phyloP scores from a whole-genome alignment of 2,888 invertebrate species.

The Aphidius colemani region DNA sequence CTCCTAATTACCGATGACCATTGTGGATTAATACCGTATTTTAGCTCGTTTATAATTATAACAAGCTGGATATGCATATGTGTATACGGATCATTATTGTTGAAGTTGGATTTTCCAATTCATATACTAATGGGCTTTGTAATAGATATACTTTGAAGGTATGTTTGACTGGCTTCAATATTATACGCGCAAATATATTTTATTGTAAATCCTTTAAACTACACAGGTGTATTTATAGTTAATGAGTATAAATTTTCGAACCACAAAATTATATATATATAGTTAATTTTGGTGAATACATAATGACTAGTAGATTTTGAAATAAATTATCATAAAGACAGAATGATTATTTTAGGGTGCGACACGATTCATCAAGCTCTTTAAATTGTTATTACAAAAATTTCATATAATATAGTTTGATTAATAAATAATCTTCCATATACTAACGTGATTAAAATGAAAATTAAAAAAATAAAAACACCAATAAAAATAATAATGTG shows the following conservation, averaged over 20 bases:
- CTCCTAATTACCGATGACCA: slow-evolving; percentile 17
- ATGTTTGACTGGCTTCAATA: slow-evolving; percentile 7
- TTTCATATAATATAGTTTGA: too few species aligned
- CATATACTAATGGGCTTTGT: too few species aligned
- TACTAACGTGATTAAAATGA: neutral
- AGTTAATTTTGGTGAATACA: slow-evolving; percentile 35
- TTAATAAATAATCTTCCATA: too few species aligned
- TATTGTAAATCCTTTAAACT: slow-evolving; percentile 33
- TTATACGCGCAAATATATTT: slow-evolving; percentile 10
- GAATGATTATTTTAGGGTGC: too few species aligned
- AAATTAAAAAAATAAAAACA: neutral
- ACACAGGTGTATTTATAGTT: slow-evolving; percentile 28
- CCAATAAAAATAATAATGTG: neutral
- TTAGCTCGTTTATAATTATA: neutral
- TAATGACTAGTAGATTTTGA: slow-evolving; percentile 17
- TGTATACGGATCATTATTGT: too few species aligned
- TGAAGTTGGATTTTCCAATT: too few species aligned
- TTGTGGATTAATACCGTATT: slow-evolving; percentile 10
- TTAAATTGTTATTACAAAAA: too few species aligned
- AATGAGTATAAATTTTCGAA: slow-evolving; percentile 39
- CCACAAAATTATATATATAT: slow-evolving; percentile 40
- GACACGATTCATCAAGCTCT: too few species aligned
- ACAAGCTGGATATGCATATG: too few species aligned
- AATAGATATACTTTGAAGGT: too few species aligned
- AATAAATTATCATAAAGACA: too few species aligned